Evolutionary conservation across 2,797 vertebrate genomes (phyloP), one percentile per base, ranked within the genome.

Genomic region (Anguilla pacifica): DNA sequence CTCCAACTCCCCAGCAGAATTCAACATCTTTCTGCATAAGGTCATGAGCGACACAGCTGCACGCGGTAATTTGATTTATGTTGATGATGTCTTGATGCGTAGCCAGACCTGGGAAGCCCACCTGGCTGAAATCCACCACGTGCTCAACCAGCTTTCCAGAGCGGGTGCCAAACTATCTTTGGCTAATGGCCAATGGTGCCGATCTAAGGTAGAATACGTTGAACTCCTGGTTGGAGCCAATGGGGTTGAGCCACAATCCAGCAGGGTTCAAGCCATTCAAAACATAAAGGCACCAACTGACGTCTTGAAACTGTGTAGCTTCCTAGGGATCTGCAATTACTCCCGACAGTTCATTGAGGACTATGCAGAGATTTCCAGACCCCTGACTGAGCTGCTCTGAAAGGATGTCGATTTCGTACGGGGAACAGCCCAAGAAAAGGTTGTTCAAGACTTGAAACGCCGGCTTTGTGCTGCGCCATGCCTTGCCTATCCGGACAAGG

Each of bases 291-390:
- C 70, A 1, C 70, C 31, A 35, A 74, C 70, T 31, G 31, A 74
- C 13, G 70, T 74, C 70, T 74, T n/a, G 1, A n/a, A 74, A 39
- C 39, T 39, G 1, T 9, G 43, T 10, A 88, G 83, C 2, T 91
- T 91, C 3, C n/a, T 90, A 7, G 89, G 88, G 0, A 57, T 89
- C 0, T 90, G 89, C 13, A 91, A 91, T 6, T 92, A 92, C 35
- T 89, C 74, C 22, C 31, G 70, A 13, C 81, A 87, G 25, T 84
- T 87, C 19, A 87, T 87, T 72, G 55, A 87, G 43, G 55, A 84
- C 19, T 84, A 84, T n/a, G 81, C 55, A 22, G 81, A 87, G 43
- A 83, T 84, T 7, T 39, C 55, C 13, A 82, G 59, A 25, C 81
- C 86, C 43, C 57, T 64, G 15, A 22, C 17, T 10, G 57, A 87